Evolutionary conservation across 1,140 invertebrate genomes (phyloP).

Genomic region (Drosophila pandora): DNA sequence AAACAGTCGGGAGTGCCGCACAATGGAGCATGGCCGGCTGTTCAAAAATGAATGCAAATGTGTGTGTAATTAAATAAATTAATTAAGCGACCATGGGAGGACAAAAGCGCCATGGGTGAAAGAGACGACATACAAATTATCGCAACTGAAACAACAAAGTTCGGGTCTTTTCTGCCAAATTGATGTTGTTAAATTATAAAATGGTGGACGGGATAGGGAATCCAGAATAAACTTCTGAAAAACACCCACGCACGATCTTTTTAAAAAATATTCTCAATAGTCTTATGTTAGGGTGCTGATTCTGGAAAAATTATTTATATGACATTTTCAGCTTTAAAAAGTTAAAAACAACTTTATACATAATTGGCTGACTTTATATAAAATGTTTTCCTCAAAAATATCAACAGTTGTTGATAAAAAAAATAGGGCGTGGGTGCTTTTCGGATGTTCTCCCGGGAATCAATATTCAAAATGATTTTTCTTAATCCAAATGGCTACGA

Average conservation of each 20-base stretch:
- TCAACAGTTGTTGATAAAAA: too few species aligned
- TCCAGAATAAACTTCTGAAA: not conserved
- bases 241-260: too few species aligned
- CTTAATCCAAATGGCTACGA: not conserved
- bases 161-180: not conserved
- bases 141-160: not conserved
- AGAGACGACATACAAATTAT: not conserved
- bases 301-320: too few species aligned
- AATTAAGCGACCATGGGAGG: slow-evolving; percentile 56
- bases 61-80: slow-evolving; percentile 79
- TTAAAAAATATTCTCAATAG: too few species aligned
- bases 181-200: slow-evolving; percentile 4
- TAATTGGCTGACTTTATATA: too few species aligned
- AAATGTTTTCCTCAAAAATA: too few species aligned
- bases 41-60: slow-evolving; percentile 76
- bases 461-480: not conserved
- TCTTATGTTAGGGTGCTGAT: too few species aligned
- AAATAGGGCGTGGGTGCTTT: too few species aligned
- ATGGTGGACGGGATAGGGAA: not conserved
- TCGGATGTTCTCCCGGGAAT: not conserved
- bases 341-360: too few species aligned
- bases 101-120: slow-evolving; percentile 13
- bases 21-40: slow-evolving; percentile 58
- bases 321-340: too few species aligned
- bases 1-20: slow-evolving; percentile 47